These are phyloP conservation scores for Parnassius apollo DNA, from an alignment of 2,888 invertebrate species.

Conservation along the genomic window DNA sequence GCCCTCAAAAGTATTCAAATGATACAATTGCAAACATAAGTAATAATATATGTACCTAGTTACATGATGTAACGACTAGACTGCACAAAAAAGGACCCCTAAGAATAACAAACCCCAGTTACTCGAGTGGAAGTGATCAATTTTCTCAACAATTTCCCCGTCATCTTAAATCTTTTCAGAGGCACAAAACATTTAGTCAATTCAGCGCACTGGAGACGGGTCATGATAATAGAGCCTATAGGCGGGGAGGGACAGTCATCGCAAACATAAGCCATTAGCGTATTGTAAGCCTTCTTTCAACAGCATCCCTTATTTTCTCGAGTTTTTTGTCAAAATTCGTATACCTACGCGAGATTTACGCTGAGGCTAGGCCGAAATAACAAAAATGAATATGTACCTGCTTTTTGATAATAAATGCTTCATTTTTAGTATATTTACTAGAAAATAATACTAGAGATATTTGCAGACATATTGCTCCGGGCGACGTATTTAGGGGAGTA, in stretches of 20 bases:
- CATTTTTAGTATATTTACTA: slow-evolving; percentile 10
- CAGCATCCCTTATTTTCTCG: slow-evolving; percentile 43
- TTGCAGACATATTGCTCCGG: not conserved
- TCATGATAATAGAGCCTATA: slow-evolving; percentile 73
- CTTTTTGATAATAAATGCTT: slow-evolving; percentile 14
- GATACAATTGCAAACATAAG: too few species aligned
- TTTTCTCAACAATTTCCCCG: slow-evolving; percentile 78
- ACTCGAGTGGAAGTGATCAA: slow-evolving; percentile 75
- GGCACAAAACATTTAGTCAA: slow-evolving; percentile 78
- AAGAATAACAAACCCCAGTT: slow-evolving; percentile 56
- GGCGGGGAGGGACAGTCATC: slow-evolving; percentile 71
- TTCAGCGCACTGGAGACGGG: slow-evolving; percentile 70
- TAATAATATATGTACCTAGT: not conserved
- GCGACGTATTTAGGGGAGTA: slow-evolving; percentile 1
- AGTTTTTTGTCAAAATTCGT: slow-evolving; percentile 29
- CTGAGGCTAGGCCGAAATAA: slow-evolving; percentile 14
- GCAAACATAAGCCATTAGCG: slow-evolving; percentile 78
- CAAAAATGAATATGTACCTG: slow-evolving; percentile 20
- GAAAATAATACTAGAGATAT: slow-evolving; percentile 14
- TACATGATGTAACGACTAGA: slow-evolving; percentile 36
- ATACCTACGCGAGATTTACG: slow-evolving; percentile 13
- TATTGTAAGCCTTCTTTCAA: slow-evolving; percentile 70
- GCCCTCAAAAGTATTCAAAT: too few species aligned
- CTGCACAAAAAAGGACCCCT: slow-evolving; percentile 38
- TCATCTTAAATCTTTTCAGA: slow-evolving; percentile 76